Conservation (phyloP, 2,888 invertebrate species). For the Tipula helvola region DNA sequence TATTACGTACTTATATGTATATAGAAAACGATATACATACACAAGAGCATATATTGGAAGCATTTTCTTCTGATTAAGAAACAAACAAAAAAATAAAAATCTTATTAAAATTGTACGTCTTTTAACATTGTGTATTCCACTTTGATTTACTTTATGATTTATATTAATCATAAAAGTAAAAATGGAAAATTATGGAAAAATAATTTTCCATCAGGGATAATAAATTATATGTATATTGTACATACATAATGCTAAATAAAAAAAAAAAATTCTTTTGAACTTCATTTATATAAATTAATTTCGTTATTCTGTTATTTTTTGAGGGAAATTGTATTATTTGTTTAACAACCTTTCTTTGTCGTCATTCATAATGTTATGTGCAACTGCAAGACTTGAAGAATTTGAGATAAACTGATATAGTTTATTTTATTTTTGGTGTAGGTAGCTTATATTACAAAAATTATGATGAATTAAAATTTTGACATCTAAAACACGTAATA, state of each 20-base stretch:
- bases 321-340: not conserved
- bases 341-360: not conserved
- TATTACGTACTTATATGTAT: not conserved
- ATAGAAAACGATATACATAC: not conserved
- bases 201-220: slow-evolving; percentile 4
- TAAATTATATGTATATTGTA: not conserved
- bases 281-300: not conserved
- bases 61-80: not conserved
- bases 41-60: not conserved
- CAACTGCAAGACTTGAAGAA: not conserved
- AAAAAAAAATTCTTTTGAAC: not conserved
- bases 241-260: not conserved
- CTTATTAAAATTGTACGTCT: not conserved
- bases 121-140: not conserved
- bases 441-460: too few species aligned
- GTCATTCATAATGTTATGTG: not conserved
- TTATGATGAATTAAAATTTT: too few species aligned
- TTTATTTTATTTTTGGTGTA: too few species aligned
- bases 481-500: too few species aligned
- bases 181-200: not conserved
- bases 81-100: not conserved
- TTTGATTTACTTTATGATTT: slow-evolving; percentile 4
- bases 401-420: not conserved
- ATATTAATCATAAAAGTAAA: not conserved
- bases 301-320: not conserved